A percentile compares a stretch with the other conserved stretches of the same genome.
Evolutionary conservation across 2,797 vertebrate genomes (phyloP).

Genomic region (Hydrophis major): DNA sequence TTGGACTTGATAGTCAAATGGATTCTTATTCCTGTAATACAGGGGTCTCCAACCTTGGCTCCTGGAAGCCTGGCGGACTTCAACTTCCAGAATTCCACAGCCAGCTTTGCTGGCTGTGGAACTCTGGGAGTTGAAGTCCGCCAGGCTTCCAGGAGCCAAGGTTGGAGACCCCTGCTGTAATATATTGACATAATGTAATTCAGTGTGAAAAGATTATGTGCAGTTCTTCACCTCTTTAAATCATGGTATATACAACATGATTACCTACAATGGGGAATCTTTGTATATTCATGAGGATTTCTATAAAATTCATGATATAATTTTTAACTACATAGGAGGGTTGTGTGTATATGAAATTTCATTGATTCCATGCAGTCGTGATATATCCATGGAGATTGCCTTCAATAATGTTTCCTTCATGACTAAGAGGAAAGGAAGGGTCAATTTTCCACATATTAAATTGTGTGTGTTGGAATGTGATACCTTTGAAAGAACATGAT

Average conservation of each 20-base stretch:
- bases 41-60: too few relatives aligned
- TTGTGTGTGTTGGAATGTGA: not conserved
- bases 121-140: too few relatives aligned
- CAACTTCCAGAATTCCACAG: too few relatives aligned
- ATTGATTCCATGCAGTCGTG: not conserved
- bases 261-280: not conserved
- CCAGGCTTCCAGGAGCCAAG: too few relatives aligned
- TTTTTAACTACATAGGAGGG: not conserved
- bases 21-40: not conserved
- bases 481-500: not conserved
- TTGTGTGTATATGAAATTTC: not conserved
- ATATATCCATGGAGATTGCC: not conserved
- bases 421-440: not conserved
- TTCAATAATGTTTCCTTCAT: not conserved
- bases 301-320: not conserved
- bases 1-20: not conserved
- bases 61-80: too few relatives aligned
- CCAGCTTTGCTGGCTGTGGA: too few relatives aligned
- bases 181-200: not conserved
- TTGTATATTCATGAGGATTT: not conserved
- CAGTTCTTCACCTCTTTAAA: not conserved
- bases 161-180: too few relatives aligned
- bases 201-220: not conserved
- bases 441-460: not conserved
- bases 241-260: not conserved